Evolutionary conservation across 2,113 vertebrate genomes (phyloP).

Genomic region (Pavo muticus): DNA sequence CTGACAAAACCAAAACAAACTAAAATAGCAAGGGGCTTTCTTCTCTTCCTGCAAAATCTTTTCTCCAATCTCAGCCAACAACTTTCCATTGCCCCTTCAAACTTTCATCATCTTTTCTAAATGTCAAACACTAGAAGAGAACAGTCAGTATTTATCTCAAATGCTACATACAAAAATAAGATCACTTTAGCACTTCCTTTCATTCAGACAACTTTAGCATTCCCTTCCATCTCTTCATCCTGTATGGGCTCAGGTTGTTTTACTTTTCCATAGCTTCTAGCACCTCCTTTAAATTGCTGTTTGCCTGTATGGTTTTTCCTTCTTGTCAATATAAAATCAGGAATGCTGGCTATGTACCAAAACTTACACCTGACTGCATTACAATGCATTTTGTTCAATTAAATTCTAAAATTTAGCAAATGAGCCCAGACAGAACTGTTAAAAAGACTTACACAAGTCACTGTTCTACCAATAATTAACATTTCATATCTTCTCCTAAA

Average conservation of each 20-base stretch:
- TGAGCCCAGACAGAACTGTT: not conserved
- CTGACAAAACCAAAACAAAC: constrained; percentile 15
- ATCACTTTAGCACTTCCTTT: not conserved
- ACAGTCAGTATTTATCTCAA: not conserved
- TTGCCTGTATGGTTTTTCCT: not conserved
- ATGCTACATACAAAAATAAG: not conserved
- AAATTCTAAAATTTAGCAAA: not conserved
- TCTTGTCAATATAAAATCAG: not conserved
- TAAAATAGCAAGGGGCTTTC: not conserved
- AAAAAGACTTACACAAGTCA: not conserved
- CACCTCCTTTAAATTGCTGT: not conserved
- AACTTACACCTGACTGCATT: not conserved
- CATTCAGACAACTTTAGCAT: not conserved
- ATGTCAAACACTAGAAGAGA: not conserved
- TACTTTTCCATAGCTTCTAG: not conserved
- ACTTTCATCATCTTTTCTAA: not conserved
- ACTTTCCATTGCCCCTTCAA: not conserved
- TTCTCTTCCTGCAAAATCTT: not conserved
- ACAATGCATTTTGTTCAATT: not conserved
- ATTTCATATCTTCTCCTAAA: not conserved
- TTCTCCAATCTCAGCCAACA: not conserved
- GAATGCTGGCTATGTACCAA: not conserved
- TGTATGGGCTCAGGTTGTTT: not conserved
- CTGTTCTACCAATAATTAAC: not conserved
- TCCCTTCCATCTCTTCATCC: not conserved